A percentile compares a stretch with the other conserved stretches of the same genome.
Evolutionary conservation across 2,888 invertebrate genomes (phyloP).

Genomic region (Dasysyrphus albostriatus): DNA sequence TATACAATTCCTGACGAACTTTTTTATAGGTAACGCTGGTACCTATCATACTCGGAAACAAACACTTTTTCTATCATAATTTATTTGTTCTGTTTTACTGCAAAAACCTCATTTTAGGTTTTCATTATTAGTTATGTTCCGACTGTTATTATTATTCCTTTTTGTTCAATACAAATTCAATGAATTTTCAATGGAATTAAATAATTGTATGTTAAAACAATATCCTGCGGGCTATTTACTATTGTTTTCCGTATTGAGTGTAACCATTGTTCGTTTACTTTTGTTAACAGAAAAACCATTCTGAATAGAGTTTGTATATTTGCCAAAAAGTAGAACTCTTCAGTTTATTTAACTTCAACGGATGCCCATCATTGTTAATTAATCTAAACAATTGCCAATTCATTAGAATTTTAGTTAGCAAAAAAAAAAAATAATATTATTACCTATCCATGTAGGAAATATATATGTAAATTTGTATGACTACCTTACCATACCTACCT

Average conservation of each 20-base stretch:
- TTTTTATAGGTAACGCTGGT: no score
- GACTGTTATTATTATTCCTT: neutral
- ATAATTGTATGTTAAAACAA: neutral
- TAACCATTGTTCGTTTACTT: neutral
- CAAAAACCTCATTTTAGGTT: no score
- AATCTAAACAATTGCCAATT: slow-evolving; percentile 2
- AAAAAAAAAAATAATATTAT: no score
- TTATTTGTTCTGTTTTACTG: no score
- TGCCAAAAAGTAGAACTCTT: neutral
- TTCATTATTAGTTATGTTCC: neutral
- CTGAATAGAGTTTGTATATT: neutral
- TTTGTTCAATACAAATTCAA: neutral
- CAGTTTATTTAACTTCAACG: neutral
- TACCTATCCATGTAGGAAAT: no score
- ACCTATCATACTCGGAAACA: no score
- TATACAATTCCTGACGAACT: no score
- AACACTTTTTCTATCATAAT: no score
- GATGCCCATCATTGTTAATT: neutral
- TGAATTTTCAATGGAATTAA: neutral
- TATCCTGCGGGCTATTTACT: neutral
- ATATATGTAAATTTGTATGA: no score
- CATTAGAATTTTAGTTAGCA: neutral
- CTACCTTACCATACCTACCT: no score
- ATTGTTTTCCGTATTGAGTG: neutral
- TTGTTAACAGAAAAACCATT: neutral